Evolutionary conservation across 2,797 vertebrate species (phyloP), one percentile per base, ranked within the genome.

Genomic region (Philypnodon macrostomus): DNA sequence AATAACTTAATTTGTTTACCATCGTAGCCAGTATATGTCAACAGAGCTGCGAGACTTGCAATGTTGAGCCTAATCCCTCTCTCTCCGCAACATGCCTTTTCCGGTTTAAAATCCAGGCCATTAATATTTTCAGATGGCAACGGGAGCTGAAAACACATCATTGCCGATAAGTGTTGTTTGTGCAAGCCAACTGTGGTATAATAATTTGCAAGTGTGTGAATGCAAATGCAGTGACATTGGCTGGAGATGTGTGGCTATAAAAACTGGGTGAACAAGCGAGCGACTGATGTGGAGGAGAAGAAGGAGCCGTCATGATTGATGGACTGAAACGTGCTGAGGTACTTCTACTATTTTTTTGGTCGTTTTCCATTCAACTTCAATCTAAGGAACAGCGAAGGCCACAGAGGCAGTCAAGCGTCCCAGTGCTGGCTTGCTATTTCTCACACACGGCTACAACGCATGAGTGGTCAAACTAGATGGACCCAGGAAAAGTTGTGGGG

Each of bases 191-290:
- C n/a, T n/a, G 69, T 56, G 14, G 63, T 64, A 71, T 77, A 80
- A 71, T 77, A 80, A 80, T 84, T 86, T 86, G 67, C 76, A 73
- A 69, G 63, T 69, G 58, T 58, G 69, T 65, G 80, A 77, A 87
- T 84, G 83, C 81, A 86, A 85, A 84, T 81, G 78, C 83, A 81
- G 86, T 78, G 83, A 85, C 78, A 86, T 68, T 65, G 73, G 73
- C 73, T 72, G 75, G 73, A 76, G 75, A 79, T 69, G 80, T 72
- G 74, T 58, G 78, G 71, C 70, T 69, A 69, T 68, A 76, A 79
- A 81, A 85, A 77, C 26, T 2, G 7, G 69, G 51, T 69, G 71
- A 59, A 21, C 58, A 66, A 65, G 60, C 49, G 62, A 55, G 56
- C 67, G 58, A 70, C 79, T 73, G 84, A 79, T 70, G 64, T 73